A percentile compares a stretch with the other conserved stretches of the same genome.
Conservation (phyloP, 2,888 invertebrate genomes). For the Pseudeuparius sepicola region DNA sequence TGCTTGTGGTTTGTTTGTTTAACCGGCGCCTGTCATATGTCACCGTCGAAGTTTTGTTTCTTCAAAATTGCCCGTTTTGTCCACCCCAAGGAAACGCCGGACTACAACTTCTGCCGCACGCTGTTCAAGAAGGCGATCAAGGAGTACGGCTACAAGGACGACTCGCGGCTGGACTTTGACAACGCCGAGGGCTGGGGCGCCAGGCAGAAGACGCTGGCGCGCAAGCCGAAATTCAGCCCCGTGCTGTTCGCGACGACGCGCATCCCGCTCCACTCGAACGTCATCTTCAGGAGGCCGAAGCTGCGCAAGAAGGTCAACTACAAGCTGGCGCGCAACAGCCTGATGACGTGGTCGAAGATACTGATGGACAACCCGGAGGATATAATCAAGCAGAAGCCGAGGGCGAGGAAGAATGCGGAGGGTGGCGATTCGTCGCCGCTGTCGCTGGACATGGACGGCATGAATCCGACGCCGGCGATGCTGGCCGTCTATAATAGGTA, state of each 20-base stretch:
- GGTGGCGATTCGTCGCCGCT: constrained; percentile 36
- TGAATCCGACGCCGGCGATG: constrained; percentile 65
- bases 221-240: constrained; percentile 10
- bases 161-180: constrained; percentile 39
- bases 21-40: no score
- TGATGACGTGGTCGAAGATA: constrained; percentile 59
- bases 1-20: no score
- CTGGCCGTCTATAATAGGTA: constrained; percentile 53
- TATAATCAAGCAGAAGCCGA: constrained; percentile 43
- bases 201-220: constrained; percentile 32
- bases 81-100: constrained; percentile 62
- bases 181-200: constrained; percentile 36
- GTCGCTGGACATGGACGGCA: constrained; percentile 41
- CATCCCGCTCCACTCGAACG: constrained; percentile 41
- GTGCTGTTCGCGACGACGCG: constrained; percentile 9
- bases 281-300: constrained; percentile 47
- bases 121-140: constrained; percentile 57
- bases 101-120: constrained; percentile 61
- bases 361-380: constrained; percentile 54
- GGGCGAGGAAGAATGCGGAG: constrained; percentile 35
- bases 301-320: constrained; percentile 41
- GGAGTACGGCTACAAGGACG: constrained; percentile 42
- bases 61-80: constrained; percentile 9
- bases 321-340: constrained; percentile 35
- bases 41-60: not conserved